These are phyloP conservation scores for Phacellophora camtschatica DNA, from an alignment of 30 jellyfish, hydroid and myxozoan species.

Conservation along the genomic window DNA sequence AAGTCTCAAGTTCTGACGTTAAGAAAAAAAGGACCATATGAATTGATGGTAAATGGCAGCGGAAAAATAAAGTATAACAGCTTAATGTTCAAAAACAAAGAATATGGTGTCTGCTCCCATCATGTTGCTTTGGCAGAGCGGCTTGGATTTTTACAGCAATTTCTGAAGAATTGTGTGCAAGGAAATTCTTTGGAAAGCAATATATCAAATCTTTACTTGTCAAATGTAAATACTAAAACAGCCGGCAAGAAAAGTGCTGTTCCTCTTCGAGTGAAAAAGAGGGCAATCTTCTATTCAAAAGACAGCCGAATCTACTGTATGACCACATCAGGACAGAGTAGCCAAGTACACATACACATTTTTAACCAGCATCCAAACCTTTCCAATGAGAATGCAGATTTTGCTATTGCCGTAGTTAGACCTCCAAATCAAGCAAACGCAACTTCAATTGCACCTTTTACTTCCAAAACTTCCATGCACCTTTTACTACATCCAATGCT, in stretches of 20 bases:
- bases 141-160: neutral
- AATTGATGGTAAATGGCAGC: neutral
- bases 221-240: neutral
- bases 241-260: neutral
- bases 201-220: neutral
- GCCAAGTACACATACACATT: too few species aligned
- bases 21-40: neutral
- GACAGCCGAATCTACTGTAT: neutral
- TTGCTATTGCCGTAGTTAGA: neutral
- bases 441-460: too few species aligned
- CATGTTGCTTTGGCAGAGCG: neutral
- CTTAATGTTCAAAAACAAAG: neutral
- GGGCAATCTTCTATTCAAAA: neutral
- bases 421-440: neutral
- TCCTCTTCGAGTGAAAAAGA: neutral
- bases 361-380: neutral
- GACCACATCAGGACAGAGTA: too few species aligned
- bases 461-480: neutral
- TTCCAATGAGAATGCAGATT: neutral
- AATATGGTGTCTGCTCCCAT: neutral
- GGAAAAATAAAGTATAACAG: neutral
- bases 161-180: neutral
- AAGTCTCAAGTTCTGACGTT: neutral
- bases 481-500: neutral
- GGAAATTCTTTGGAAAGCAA: neutral